Percentiles rank a stretch among this genome's conserved stretches.
Conservation (phyloP, 2,797 vertebrate genomes). For the Bradypodion pumilum region DNA sequence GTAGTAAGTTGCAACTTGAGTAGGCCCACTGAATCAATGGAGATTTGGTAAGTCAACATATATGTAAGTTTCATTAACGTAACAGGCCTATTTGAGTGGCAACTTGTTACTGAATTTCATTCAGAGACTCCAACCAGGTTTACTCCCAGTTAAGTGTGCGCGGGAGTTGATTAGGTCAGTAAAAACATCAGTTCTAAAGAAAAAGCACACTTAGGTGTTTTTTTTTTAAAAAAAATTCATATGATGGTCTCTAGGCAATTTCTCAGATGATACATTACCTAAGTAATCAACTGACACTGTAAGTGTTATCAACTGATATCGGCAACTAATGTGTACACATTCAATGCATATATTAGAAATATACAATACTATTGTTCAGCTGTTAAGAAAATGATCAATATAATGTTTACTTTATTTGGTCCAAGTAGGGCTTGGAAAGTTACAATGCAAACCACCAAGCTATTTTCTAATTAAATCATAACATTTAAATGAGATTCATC, state of each 20-base stretch:
- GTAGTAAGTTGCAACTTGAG: neutral
- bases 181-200: neutral
- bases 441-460: neutral
- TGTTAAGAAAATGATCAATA: neutral
- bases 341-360: neutral
- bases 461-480: neutral
- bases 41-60: neutral
- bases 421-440: neutral
- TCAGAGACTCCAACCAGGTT: neutral
- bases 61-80: neutral
- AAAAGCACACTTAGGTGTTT: neutral
- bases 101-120: neutral
- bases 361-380: neutral
- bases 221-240: too few relatives aligned
- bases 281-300: too few relatives aligned
- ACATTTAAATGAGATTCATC: conserved; percentile 2
- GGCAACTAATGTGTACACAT: neutral
- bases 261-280: neutral
- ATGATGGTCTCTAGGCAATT: neutral
- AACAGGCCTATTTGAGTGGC: neutral
- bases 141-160: neutral
- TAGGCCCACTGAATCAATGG: neutral
- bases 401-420: neutral
- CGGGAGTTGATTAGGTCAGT: neutral
- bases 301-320: too few relatives aligned